Evolutionary conservation across 1,140 invertebrate species (phyloP), one percentile per base, ranked within the genome.

Genomic region (Hesperophylax magnus): DNA sequence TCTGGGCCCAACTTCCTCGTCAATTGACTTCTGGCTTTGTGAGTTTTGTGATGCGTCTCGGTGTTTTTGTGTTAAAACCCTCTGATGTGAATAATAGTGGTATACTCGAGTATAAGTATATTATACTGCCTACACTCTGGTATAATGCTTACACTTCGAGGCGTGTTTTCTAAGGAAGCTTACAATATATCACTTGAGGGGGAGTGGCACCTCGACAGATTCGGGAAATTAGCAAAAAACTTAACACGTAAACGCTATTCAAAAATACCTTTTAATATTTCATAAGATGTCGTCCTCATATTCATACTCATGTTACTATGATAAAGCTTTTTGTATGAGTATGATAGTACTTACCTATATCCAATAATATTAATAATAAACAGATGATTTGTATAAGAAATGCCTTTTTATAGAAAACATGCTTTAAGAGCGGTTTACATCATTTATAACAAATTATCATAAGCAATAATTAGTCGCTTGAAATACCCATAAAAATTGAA

Each of bases 101-200:
- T n/a, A 18, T 47, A 39, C 20, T 67, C 34, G 22, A 18, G 15
- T n/a, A 6, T 17, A 14, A 18, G 63, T 18, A 34, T 15, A 15
- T 34, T 15, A 15, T 34, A 47, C 39, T 67, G 14, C 27, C 3
- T 39, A 47, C 11, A 14, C 9, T 14, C 39, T 47, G 11, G 9
- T 47, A 27, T 27, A 47, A 39, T 9, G 1, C 5, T 47, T 6
- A 34, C 11, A 47, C 9, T 47, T 8, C 11, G 39, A 24, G 60
- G 63, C 24, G 63, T 31, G 34, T 47, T 34, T 67, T 67, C 63
- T 34, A 34, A 18, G 17, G 34, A 67, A 67, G 31, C 24, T 31
- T 9, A 39, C 61, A 39, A 67, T 67, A 67, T 67, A 47, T 67
- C 63, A 47, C 24, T 8, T 47, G 24, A 67, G n/a, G 63, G 24